Evolutionary conservation across 2,113 vertebrate species (phyloP).

Genomic region (Triplophysa tibetana): DNA sequence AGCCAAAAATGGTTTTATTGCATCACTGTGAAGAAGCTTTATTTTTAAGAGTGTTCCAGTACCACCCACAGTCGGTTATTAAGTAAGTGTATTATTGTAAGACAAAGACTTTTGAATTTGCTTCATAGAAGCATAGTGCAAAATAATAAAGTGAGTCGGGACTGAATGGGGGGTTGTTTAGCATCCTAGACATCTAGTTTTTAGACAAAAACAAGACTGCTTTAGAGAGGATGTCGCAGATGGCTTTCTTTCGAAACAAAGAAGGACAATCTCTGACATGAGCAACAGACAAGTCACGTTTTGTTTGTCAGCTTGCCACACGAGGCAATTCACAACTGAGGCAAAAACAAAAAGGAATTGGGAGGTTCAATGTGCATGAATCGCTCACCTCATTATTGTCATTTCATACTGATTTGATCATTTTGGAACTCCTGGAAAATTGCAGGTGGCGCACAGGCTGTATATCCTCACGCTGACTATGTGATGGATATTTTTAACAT

Average conservation of each 20-base stretch:
- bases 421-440: background rate
- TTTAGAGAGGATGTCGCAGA: background rate
- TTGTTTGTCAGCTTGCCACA: background rate
- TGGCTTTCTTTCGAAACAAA: background rate
- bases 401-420: slow-evolving; percentile 27
- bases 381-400: slow-evolving; percentile 7
- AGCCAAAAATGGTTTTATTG: too few species aligned
- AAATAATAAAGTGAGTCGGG: background rate
- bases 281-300: slow-evolving; percentile 9
- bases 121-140: background rate
- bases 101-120: too few species aligned
- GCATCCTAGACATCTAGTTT: background rate
- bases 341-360: background rate
- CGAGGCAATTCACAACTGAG: background rate
- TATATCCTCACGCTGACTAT: background rate
- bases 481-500: background rate
- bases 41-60: too few species aligned
- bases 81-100: too few species aligned
- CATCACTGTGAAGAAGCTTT: too few species aligned
- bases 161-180: too few species aligned
- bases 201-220: background rate
- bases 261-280: slow-evolving; percentile 7
- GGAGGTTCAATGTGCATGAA: background rate
- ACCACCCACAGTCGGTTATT: too few species aligned
- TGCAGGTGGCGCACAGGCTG: background rate